Conservation (phyloP, 2,113 vertebrate species). For the Phyllostomus hastatus region DNA sequence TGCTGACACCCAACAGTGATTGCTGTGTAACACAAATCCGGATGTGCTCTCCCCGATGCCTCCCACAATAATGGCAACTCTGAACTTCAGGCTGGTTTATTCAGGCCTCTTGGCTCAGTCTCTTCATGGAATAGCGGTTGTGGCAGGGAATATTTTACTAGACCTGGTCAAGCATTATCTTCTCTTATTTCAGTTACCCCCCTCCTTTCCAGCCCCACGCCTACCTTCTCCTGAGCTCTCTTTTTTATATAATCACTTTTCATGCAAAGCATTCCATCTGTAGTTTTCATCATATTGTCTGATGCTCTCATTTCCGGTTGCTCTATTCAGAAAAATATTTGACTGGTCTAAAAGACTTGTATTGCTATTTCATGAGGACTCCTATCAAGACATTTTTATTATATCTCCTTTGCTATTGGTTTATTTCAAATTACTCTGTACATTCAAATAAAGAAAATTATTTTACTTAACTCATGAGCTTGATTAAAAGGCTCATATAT, state of each 20-base stretch:
- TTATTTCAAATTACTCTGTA: conserved; percentile 17
- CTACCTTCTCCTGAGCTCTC: conserved; percentile 2
- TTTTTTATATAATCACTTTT: conserved; percentile 58
- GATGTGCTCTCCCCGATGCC: conserved; percentile 60
- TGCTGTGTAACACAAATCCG: conserved; percentile 68
- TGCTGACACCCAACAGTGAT: conserved; percentile 71
- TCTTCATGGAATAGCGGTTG: conserved; percentile 64
- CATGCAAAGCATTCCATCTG: conserved; percentile 62
- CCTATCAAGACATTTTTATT: background rate
- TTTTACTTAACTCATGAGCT: conserved; percentile 8
- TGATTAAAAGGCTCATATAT: background rate
- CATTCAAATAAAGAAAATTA: conserved; percentile 30
- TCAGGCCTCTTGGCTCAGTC: conserved; percentile 64
- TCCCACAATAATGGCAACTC: conserved; percentile 62
- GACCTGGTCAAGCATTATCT: conserved; percentile 70
- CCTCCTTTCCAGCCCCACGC: conserved; percentile 22
- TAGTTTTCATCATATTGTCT: conserved; percentile 60
- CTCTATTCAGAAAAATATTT: conserved; percentile 48
- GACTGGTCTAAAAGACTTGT: background rate
- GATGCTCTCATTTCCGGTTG: conserved; percentile 48
- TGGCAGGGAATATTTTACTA: conserved; percentile 72
- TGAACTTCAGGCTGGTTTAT: conserved; percentile 70
- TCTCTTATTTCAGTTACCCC: conserved; percentile 66
- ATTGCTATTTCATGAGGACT: background rate
- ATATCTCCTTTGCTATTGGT: background rate